These are phyloP conservation scores for Sinocyclocheilus anshuiensis DNA, from an alignment of 2,113 vertebrate species.

Conservation along the genomic window DNA sequence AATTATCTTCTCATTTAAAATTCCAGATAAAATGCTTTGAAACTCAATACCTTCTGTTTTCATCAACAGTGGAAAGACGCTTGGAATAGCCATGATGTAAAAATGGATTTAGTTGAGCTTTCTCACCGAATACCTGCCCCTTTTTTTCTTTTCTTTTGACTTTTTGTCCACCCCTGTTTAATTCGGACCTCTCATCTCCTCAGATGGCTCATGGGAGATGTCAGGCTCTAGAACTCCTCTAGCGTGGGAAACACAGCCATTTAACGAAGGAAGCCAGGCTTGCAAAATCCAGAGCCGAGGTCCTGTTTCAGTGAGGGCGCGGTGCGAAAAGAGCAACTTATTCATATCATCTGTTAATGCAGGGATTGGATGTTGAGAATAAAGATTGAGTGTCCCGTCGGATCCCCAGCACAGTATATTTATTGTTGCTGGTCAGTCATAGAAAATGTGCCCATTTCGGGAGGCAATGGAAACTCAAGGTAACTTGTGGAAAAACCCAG, in stretches of 20 bases:
- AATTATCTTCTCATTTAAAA: conserved; percentile 60
- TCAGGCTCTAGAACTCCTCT: conserved; percentile 81
- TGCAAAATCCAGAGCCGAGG: conserved; percentile 79
- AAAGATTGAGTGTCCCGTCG: conserved; percentile 85
- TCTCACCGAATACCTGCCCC: conserved; percentile 60
- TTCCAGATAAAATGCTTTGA: conserved; percentile 36
- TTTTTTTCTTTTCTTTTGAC: conserved; percentile 38
- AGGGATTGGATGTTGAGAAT: conserved; percentile 89
- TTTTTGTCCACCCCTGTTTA: conserved; percentile 60
- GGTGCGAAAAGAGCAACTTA: conserved; percentile 84
- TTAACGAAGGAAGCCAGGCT: conserved; percentile 82
- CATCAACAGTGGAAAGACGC: conserved; percentile 63
- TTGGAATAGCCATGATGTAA: conserved; percentile 62
- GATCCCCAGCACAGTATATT: conserved; percentile 84
- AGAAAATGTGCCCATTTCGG: conserved; percentile 82
- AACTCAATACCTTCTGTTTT: conserved; percentile 57
- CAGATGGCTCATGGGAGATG: conserved; percentile 75
- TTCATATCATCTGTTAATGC: conserved; percentile 88
- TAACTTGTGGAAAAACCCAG: conserved; percentile 86
- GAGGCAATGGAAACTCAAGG: conserved; percentile 86
- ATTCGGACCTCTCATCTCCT: conserved; percentile 75
- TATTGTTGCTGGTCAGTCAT: conserved; percentile 86
- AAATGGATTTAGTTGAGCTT: conserved; percentile 72
- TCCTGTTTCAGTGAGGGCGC: conserved; percentile 79
- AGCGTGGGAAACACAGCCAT: conserved; percentile 83